These are phyloP conservation scores for Podocnemis expansa DNA, from an alignment of 2,113 vertebrate genomes.

Conservation along the genomic window DNA sequence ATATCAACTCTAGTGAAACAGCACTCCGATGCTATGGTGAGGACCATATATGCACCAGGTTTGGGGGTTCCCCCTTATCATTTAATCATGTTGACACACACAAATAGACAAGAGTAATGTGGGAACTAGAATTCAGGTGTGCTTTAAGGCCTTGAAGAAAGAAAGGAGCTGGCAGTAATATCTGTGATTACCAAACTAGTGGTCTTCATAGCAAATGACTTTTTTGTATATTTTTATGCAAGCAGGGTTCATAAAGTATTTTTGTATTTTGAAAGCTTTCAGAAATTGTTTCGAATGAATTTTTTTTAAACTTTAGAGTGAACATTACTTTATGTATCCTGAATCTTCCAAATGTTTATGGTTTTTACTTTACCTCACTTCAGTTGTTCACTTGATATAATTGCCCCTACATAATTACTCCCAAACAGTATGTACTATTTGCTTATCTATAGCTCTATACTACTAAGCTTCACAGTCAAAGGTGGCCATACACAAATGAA, in stretches of 20 bases:
- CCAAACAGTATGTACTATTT: slow-evolving; percentile 8
- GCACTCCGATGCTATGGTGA: neutral
- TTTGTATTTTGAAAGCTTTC: neutral
- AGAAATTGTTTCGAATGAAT: neutral
- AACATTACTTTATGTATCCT: neutral
- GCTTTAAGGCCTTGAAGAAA: neutral
- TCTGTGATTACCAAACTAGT: neutral
- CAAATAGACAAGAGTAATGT: neutral
- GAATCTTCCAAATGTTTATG: neutral
- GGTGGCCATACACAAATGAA: slow-evolving; percentile 30
- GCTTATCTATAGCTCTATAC: neutral
- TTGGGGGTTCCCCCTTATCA: neutral
- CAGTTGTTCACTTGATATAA: slow-evolving; percentile 32
- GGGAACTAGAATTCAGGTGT: neutral
- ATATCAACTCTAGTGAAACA: neutral
- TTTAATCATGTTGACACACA: neutral
- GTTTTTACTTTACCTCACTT: slow-evolving; percentile 12
- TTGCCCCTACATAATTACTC: neutral
- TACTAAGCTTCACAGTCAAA: slow-evolving; percentile 29
- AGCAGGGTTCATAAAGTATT: neutral
- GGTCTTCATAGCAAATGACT: neutral
- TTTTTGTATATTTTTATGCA: neutral
- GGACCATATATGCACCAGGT: neutral
- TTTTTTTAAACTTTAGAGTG: neutral
- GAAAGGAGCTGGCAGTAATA: neutral